These are phyloP conservation scores for Chaetura pelagica DNA, from an alignment of 2,113 vertebrate species.

Conservation along the genomic window DNA sequence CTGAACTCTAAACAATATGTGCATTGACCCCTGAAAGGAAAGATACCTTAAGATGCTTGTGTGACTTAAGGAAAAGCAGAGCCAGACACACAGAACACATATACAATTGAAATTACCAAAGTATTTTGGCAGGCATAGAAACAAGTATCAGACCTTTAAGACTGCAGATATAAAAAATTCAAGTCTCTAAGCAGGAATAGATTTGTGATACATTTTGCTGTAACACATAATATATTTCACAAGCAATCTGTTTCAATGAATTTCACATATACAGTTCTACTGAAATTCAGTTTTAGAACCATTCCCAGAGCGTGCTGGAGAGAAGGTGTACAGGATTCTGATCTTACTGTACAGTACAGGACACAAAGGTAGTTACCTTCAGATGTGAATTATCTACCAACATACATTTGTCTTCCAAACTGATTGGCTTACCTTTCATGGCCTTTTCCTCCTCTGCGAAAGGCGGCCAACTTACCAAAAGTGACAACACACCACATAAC, in stretches of 20 bases:
- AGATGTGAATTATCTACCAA: neutral
- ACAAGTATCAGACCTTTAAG: neutral
- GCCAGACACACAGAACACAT: neutral
- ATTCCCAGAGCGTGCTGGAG: neutral
- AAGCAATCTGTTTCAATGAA: neutral
- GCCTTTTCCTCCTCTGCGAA: neutral
- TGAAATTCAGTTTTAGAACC: conserved; percentile 11
- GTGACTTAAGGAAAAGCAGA: neutral
- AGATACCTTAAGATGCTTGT: neutral
- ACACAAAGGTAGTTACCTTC: neutral
- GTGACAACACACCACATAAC: neutral
- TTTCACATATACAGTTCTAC: neutral
- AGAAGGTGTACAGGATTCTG: neutral
- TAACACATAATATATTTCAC: neutral
- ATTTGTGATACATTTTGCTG: neutral
- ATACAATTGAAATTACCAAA: neutral
- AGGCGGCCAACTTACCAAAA: neutral
- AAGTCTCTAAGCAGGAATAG: neutral
- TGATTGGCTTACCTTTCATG: neutral
- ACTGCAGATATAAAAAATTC: neutral
- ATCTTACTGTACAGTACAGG: neutral
- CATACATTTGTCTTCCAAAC: neutral
- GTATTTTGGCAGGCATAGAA: neutral
- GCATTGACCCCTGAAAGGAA: neutral
- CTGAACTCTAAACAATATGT: conserved; percentile 17